A percentile compares a stretch with the other conserved stretches of the same genome.
Evolutionary conservation across 2,888 invertebrate species (phyloP).

Genomic region (Halocaridina rubra): DNA sequence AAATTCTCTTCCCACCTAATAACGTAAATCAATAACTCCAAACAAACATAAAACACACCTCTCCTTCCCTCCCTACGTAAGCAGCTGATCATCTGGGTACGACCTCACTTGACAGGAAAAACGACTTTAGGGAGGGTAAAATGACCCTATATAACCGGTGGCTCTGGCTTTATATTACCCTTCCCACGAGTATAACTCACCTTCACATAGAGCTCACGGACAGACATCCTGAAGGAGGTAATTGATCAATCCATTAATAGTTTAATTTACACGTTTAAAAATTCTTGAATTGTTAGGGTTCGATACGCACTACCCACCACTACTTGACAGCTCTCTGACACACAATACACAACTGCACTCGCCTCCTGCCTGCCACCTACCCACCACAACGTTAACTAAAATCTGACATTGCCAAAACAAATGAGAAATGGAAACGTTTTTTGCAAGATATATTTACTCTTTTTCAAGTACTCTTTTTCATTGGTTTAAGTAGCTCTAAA

Average conservation of each 20-base stretch:
- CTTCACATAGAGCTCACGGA: conserved; percentile 51
- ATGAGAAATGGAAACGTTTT: no score
- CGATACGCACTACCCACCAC: neutral
- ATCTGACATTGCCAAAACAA: no score
- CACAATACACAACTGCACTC: neutral
- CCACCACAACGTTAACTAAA: no score
- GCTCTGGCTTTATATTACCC: neutral
- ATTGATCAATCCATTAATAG: conserved; percentile 28
- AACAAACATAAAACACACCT: no score
- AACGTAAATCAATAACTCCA: no score
- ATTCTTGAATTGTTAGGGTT: neutral
- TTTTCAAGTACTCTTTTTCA: no score
- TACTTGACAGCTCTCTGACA: neutral
- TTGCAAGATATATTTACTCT: no score
- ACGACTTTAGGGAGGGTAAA: no score
- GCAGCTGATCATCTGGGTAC: no score
- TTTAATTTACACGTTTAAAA: neutral
- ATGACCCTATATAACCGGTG: neutral
- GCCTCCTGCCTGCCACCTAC: neutral
- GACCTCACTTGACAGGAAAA: neutral
- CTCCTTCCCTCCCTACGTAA: no score
- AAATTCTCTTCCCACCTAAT: no score
- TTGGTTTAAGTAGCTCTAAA: no score
- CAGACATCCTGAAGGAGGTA: conserved; percentile 49
- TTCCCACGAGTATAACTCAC: conserved; percentile 9